Percentiles rank a stretch among this genome's conserved stretches.
These are phyloP conservation scores for Tricholauxania praeusta DNA, from an alignment of 2,888 invertebrate genomes.

Conservation along the genomic window DNA sequence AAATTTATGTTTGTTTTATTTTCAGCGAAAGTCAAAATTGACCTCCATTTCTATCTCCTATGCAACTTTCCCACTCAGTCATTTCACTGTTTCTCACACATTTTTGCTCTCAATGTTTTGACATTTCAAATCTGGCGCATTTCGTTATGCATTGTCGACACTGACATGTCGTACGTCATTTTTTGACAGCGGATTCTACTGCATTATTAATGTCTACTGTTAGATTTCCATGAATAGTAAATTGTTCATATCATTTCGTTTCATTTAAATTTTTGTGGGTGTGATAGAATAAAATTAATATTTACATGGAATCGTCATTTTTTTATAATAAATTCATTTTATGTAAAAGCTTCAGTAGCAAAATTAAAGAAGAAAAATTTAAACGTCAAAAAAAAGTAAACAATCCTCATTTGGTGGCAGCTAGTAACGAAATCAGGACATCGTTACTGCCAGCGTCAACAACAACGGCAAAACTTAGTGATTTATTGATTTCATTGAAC, in stretches of 20 bases:
- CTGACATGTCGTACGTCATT: constrained; percentile 4
- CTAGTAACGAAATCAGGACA: not conserved
- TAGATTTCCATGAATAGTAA: not conserved
- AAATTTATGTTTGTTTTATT: not conserved
- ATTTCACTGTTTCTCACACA: not conserved
- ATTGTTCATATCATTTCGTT: no score
- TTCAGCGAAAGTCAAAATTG: constrained; percentile 24
- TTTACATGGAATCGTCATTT: no score
- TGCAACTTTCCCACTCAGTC: not conserved
- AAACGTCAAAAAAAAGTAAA: no score
- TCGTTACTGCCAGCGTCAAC: no score
- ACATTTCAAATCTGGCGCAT: constrained; percentile 9
- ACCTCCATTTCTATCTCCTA: not conserved
- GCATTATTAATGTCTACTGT: not conserved
- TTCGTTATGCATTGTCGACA: not conserved
- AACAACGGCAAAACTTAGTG: not conserved
- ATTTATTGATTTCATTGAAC: constrained; percentile 15
- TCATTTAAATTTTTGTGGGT: no score
- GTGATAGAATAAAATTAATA: no score
- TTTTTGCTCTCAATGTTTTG: constrained; percentile 7
- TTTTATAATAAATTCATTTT: no score
- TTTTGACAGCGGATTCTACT: constrained; percentile 9
- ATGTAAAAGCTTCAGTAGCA: no score
- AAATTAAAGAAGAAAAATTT: no score
- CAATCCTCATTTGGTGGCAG: not conserved